phyloP scores from a whole-genome alignment of 2,888 invertebrate genomes.

The Steromphala cineraria region DNA sequence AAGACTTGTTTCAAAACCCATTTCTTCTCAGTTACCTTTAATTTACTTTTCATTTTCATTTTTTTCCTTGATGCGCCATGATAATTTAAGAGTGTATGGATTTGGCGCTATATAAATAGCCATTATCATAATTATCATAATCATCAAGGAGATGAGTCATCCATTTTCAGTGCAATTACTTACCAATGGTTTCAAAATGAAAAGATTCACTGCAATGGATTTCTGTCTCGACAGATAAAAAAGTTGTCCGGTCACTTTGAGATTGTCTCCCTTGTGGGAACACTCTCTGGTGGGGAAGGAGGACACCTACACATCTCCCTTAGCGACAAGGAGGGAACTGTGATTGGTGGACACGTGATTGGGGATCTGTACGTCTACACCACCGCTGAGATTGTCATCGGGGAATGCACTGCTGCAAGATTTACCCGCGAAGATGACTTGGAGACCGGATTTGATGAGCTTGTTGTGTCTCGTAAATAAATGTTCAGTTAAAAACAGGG shows the following conservation, averaged over 20 bases:
- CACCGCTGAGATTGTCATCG: conserved; percentile 75
- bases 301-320: conserved; percentile 75
- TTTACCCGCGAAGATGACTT: conserved; percentile 60
- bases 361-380: conserved; percentile 74
- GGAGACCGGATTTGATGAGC: conserved; percentile 62
- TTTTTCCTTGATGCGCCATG: too few relatives aligned
- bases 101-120: too few relatives aligned
- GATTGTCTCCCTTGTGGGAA: conserved; percentile 75
- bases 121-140: too few relatives aligned
- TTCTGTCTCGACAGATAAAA: conserved; percentile 51
- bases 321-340: conserved; percentile 71
- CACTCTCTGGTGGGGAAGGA: conserved; percentile 69
- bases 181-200: too few relatives aligned
- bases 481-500: background rate
- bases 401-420: conserved; percentile 53
- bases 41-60: too few relatives aligned
- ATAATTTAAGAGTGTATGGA: too few relatives aligned
- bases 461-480: conserved; percentile 43
- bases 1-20: too few relatives aligned
- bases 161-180: too few relatives aligned
- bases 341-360: conserved; percentile 75
- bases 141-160: too few relatives aligned
- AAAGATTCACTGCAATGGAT: too few relatives aligned
- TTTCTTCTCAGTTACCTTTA: too few relatives aligned
- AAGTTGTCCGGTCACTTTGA: conserved; percentile 70